Percentiles rank a stretch among this genome's conserved stretches.
phyloP scores from a whole-genome alignment of 2,888 invertebrate species.

The Rotaria macrura region DNA sequence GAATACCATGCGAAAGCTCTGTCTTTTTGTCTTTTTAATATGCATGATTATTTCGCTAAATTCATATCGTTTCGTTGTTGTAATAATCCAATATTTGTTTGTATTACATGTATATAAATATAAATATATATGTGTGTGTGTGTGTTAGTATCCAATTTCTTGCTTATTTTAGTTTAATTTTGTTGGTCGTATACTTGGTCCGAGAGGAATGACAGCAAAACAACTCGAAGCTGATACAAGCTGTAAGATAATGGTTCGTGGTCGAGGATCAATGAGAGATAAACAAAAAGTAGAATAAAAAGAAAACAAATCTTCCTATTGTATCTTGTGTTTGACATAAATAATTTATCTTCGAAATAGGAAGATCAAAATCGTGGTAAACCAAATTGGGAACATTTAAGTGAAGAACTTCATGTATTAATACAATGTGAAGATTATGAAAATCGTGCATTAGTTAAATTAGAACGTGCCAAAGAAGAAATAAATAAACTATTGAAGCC shows the following conservation, averaged over 20 bases:
- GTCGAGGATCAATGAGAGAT: slow-evolving; percentile 97
- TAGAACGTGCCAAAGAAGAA: slow-evolving; percentile 89
- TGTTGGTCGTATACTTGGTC: slow-evolving; percentile 96
- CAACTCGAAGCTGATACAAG: slow-evolving; percentile 99
- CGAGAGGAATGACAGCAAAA: slow-evolving; percentile 98
- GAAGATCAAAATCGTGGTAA: slow-evolving; percentile 97
- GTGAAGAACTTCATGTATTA: slow-evolving; percentile 92
- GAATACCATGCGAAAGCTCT: too few species aligned
- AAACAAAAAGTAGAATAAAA: slow-evolving; percentile 67
- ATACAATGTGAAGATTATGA: slow-evolving; percentile 97
- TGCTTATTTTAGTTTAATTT: slow-evolving; percentile 81
- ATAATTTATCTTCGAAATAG: neutral
- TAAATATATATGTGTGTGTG: too few species aligned
- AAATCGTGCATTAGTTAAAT: slow-evolving; percentile 84
- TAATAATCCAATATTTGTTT: neutral
- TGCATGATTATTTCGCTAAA: neutral
- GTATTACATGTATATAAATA: neutral
- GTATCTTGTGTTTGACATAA: too few species aligned
- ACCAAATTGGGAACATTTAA: slow-evolving; percentile 99
- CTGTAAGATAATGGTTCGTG: slow-evolving; percentile 99
- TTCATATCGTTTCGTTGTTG: neutral
- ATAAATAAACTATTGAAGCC: slow-evolving; percentile 92
- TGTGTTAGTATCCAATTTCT: too few species aligned
- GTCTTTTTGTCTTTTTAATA: neutral
- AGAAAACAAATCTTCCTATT: too few species aligned